Evolutionary conservation across 2,888 invertebrate species (phyloP).

Genomic region (Cetonia aurata): DNA sequence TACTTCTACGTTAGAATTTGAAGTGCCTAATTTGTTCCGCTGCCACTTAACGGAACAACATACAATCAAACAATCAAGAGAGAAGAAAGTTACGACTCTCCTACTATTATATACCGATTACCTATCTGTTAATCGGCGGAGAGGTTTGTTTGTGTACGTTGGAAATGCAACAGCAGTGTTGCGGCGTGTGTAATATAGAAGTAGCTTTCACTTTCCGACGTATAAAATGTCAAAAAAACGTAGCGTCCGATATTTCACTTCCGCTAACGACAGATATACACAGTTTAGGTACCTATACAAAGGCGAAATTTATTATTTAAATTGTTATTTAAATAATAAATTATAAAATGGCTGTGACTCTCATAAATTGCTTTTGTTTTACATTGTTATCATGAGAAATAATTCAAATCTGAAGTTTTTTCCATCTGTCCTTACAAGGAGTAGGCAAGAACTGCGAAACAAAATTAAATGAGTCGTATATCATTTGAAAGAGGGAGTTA

Average conservation of each 20-base stretch:
- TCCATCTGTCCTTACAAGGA: no score
- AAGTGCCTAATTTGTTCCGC: constrained; percentile 5
- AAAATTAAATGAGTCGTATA: no score
- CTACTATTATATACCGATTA: background rate
- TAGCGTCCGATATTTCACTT: constrained; percentile 4
- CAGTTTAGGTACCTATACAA: no score
- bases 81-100: constrained; percentile 11
- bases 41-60: background rate
- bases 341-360: no score
- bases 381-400: no score
- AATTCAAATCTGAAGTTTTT: no score
- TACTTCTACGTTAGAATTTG: no score
- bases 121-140: background rate
- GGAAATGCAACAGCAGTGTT: background rate
- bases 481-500: no score
- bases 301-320: no score
- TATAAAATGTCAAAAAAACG: background rate
- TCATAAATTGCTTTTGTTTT: no score
- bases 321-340: no score
- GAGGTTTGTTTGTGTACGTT: background rate
- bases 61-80: background rate
- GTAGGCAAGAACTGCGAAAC: no score
- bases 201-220: constrained; percentile 10
- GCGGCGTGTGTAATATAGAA: background rate
- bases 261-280: background rate